phyloP scores from a whole-genome alignment of 2,888 invertebrate species.

The Agrotis segetum region DNA sequence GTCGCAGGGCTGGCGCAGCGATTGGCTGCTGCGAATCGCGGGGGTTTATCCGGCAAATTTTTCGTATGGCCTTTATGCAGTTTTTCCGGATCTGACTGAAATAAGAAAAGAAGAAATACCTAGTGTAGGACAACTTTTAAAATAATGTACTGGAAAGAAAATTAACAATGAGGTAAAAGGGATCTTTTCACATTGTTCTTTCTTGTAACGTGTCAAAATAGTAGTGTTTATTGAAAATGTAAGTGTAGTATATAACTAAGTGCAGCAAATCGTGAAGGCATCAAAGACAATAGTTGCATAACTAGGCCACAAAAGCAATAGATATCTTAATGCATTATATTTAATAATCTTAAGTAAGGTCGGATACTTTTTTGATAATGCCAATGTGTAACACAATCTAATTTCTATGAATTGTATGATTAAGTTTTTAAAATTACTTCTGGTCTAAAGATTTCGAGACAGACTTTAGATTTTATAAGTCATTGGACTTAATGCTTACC shows the following conservation, averaged over 20 bases:
- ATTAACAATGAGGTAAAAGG: no score
- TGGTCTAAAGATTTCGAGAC: background rate
- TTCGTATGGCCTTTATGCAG: background rate
- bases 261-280: constrained; percentile 22
- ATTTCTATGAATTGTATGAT: constrained; percentile 15
- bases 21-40: no score
- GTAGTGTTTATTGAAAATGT: no score
- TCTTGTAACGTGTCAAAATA: no score
- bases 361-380: constrained; percentile 27
- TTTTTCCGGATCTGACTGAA: no score
- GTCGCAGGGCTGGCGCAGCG: no score
- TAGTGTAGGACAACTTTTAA: no score
- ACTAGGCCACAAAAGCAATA: constrained; percentile 58
- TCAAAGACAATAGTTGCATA: constrained; percentile 61
- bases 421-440: constrained; percentile 2
- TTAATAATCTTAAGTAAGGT: constrained; percentile 54
- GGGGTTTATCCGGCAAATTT: no score
- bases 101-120: no score
- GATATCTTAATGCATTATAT: constrained; percentile 65
- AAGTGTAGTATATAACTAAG: background rate
- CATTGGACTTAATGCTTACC: no score
- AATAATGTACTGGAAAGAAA: no score
- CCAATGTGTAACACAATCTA: constrained; percentile 26
- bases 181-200: no score
- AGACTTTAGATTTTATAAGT: background rate